Percentiles rank a stretch among this genome's conserved stretches.
Evolutionary conservation across 2,888 invertebrate species (phyloP).

Genomic region (Tineola bisselliella): DNA sequence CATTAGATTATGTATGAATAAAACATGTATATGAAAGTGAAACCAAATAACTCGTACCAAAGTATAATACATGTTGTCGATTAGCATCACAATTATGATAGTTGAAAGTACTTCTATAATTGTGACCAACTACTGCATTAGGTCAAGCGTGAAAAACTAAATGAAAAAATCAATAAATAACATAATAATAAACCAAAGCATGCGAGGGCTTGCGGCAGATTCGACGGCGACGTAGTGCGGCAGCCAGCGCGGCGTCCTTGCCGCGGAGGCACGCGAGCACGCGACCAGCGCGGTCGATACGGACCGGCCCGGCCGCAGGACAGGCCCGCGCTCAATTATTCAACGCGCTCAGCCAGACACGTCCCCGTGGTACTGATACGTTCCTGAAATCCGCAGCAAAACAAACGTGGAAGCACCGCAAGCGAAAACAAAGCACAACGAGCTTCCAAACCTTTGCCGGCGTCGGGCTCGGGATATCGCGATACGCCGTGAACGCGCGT

Average conservation of each 20-base stretch:
- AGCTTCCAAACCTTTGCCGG: constrained; percentile 32
- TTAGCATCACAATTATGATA: neutral
- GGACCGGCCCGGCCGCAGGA: constrained; percentile 42
- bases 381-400: constrained; percentile 34
- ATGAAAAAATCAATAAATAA: neutral
- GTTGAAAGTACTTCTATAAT: neutral
- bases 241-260: constrained; percentile 60
- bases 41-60: no score
- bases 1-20: no score
- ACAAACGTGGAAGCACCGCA: constrained; percentile 31
- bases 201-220: constrained; percentile 14
- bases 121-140: constrained; percentile 14
- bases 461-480: constrained; percentile 23
- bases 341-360: constrained; percentile 38
- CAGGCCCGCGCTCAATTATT: constrained; percentile 60
- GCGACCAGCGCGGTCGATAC: constrained; percentile 63
- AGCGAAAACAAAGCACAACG: constrained; percentile 35
- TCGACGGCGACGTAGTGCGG: constrained; percentile 37
- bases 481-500: constrained; percentile 45
- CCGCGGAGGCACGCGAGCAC: constrained; percentile 49
- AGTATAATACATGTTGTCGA: neutral
- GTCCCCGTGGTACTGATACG: constrained; percentile 17
- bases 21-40: no score
- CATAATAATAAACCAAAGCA: constrained; percentile 7
- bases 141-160: constrained; percentile 12